A percentile compares a stretch with the other conserved stretches of the same genome.
Conservation (phyloP, 2,797 vertebrate species). For the Sardinella longiceps region DNA sequence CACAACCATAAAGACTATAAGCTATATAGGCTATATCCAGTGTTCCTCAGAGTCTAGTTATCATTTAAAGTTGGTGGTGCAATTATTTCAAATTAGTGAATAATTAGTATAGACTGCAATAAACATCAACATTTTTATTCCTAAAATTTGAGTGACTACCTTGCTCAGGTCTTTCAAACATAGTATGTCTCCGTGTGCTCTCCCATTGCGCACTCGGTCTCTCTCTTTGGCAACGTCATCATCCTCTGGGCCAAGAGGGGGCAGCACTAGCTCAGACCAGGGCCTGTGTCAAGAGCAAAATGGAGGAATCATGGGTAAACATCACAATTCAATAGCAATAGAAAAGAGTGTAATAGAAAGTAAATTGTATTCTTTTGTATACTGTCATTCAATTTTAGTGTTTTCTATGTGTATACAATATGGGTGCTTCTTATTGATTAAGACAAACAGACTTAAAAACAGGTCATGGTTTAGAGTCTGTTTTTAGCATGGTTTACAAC, state of each 20-base stretch:
- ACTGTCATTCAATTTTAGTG: not conserved
- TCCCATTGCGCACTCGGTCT: constrained; percentile 70
- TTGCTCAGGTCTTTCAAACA: constrained; percentile 87
- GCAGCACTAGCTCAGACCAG: constrained; percentile 64
- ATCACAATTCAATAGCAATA: not conserved
- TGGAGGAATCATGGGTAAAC: not conserved
- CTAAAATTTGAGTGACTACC: constrained; percentile 63
- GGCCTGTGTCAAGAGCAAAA: constrained; percentile 62
- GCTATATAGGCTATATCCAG: not conserved
- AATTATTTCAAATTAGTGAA: too few relatives aligned
- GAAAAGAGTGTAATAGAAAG: not conserved
- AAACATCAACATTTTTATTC: not conserved
- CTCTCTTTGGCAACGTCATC: constrained; percentile 84
- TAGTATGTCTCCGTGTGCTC: constrained; percentile 74
- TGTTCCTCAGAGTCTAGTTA: too few relatives aligned
- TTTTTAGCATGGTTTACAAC: not conserved
- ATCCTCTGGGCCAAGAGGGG: constrained; percentile 80
- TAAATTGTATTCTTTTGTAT: not conserved
- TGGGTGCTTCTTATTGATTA: not conserved
- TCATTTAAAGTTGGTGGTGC: too few relatives aligned
- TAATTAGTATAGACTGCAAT: not conserved
- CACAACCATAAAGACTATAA: constrained; percentile 9
- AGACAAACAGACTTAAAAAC: not conserved
- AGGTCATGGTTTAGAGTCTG: not conserved
- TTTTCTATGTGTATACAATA: too few relatives aligned